phyloP scores from a whole-genome alignment of 2,888 invertebrate species.

The Taenaris catops region DNA sequence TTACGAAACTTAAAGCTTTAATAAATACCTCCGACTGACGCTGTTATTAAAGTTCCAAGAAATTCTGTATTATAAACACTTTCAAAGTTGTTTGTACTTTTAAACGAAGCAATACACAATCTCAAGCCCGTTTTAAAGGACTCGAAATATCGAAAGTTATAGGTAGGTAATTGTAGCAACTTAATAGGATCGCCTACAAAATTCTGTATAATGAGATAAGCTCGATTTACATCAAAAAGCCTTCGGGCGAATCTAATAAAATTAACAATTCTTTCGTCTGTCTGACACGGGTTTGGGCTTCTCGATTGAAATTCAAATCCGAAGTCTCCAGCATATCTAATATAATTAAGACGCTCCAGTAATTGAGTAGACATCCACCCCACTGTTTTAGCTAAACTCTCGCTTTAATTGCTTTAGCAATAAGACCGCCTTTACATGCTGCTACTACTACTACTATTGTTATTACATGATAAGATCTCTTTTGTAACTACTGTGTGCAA shows the following conservation, averaged over 20 bases:
- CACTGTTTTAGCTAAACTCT: constrained; percentile 36
- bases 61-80: constrained; percentile 22
- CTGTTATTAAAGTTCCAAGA: constrained; percentile 18
- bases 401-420: too few relatives aligned
- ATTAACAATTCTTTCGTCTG: constrained; percentile 62
- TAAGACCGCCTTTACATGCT: too few relatives aligned
- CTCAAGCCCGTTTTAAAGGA: constrained; percentile 18
- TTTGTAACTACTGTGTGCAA: too few relatives aligned
- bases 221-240: constrained; percentile 58
- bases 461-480: too few relatives aligned
- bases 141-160: constrained; percentile 19
- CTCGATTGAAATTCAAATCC: constrained; percentile 73
- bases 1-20: constrained; percentile 14
- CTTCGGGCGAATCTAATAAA: constrained; percentile 55
- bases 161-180: constrained; percentile 19
- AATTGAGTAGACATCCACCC: constrained; percentile 66
- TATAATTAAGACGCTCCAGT: constrained; percentile 64
- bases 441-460: too few relatives aligned
- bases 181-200: constrained; percentile 25
- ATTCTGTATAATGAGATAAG: constrained; percentile 35
- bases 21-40: constrained; percentile 20
- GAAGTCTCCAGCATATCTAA: constrained; percentile 58
- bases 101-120: constrained; percentile 20
- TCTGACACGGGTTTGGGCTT: constrained; percentile 43
- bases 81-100: constrained; percentile 24